Evolutionary conservation across 1,140 invertebrate genomes (phyloP), one percentile per base, ranked within the genome.

Genomic region (Oryzaephilus surinamensis): DNA sequence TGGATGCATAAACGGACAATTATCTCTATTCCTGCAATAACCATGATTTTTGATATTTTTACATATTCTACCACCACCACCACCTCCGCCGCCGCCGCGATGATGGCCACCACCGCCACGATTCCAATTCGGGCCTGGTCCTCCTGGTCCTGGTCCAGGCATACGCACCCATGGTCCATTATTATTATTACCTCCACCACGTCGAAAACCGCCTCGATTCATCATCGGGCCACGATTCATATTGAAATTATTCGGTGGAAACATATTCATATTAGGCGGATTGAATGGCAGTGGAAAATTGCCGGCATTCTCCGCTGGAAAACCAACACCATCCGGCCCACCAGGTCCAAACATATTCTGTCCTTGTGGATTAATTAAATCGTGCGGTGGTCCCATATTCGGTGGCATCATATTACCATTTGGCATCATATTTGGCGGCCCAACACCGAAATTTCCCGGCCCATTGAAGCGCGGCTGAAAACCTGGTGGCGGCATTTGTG

Each of bases 1-100:
- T 3, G 80, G 80, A 67, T 86, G 83, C 46, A 85, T 62, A 57
- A 79, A 86, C 31, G 77, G 72, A 59, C 84, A 88, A 47, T 79
- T 80, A 38, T 82, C 80, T 12, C 79, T 78, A 52, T 81, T 72
- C 35, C 81, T 64, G 61, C 84, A 88, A 41, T 73, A 81, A 2
- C 83, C 82, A 49, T 73, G 73, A 51, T 80, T 78, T 52, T 78
- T 75, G 51, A 84, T 84, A 52, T 84, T 79, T 54, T 80, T 76
- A 57, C 83, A 88, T 8, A 83, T 60, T 34, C 74, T 67, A 2
- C 62, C 64, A 26, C 64, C 67, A 2, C 65, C 61, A 16, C 63
- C 41, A 61, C 66, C 64, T 4, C 62, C 63, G 2, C 62, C 62
- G 11, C 23, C 23, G 23, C 23, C n/a, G n/a, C n/a, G n/a, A n/a